Evolutionary conservation across 2,888 invertebrate species (phyloP).

Genomic region (Eupithecia tripunctaria): DNA sequence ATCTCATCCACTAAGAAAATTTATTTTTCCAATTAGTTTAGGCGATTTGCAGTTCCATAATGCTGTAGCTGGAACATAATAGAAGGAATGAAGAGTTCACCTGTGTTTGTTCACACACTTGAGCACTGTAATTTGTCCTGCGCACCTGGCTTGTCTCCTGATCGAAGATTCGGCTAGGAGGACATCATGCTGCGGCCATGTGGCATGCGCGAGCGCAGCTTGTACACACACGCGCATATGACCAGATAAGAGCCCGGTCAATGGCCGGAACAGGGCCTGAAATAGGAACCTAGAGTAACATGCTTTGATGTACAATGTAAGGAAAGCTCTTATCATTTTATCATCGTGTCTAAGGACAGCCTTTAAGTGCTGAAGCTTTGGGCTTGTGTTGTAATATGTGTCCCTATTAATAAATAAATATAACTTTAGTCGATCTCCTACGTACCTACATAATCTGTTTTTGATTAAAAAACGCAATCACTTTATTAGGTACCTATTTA

Average conservation of each 20-base stretch:
- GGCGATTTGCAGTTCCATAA: conserved; percentile 70
- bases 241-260: conserved; percentile 72
- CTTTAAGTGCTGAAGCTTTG: too few species aligned
- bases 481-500: too few species aligned
- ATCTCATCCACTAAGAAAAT: neutral
- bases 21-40: conserved; percentile 59
- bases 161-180: too few species aligned
- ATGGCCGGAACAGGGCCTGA: conserved; percentile 78
- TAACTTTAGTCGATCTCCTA: too few species aligned
- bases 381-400: too few species aligned
- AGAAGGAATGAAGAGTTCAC: too few species aligned
- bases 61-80: conserved; percentile 48
- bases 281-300: conserved; percentile 53
- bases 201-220: conserved; percentile 62
- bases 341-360: neutral
- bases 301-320: neutral
- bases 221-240: conserved; percentile 49
- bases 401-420: too few species aligned
- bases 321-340: neutral
- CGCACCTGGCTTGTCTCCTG: too few species aligned
- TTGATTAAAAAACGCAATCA: too few species aligned
- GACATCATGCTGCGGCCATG: conserved; percentile 66
- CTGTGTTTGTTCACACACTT: too few species aligned
- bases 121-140: too few species aligned
- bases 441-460: too few species aligned